Evolutionary conservation across 2,113 vertebrate species (phyloP).

Genomic region (Gobius niger): DNA sequence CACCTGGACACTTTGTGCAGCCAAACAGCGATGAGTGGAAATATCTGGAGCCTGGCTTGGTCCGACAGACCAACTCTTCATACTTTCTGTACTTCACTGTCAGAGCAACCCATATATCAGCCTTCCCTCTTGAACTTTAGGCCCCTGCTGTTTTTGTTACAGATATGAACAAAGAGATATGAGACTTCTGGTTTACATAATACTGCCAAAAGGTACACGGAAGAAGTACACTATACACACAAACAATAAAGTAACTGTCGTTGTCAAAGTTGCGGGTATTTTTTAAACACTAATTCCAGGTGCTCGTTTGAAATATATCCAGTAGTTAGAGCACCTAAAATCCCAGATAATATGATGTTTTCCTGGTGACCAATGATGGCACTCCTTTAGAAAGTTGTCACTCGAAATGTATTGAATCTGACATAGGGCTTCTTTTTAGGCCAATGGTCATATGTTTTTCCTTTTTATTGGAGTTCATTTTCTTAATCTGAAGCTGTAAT

Average conservation of each 20-base stretch:
- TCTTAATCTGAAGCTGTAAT: conserved; percentile 27
- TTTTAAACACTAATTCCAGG: conserved; percentile 19
- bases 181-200: conserved; percentile 49
- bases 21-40: conserved; percentile 38
- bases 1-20: conserved; percentile 33
- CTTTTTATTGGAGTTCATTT: conserved; percentile 1
- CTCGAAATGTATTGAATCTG: too few relatives aligned
- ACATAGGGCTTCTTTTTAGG: too few relatives aligned
- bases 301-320: background rate
- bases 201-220: conserved; percentile 38
- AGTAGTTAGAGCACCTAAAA: too few relatives aligned
- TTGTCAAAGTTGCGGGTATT: background rate
- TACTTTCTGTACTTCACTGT: conserved; percentile 38
- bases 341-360: too few relatives aligned
- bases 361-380: too few relatives aligned
- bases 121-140: conserved; percentile 8
- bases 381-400: too few relatives aligned
- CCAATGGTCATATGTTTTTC: background rate
- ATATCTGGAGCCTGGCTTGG: conserved; percentile 46
- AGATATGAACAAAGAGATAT: conserved; percentile 40
- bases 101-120: conserved; percentile 18
- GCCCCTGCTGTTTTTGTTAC: conserved; percentile 23
- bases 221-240: conserved; percentile 27
- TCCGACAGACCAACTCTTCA: conserved; percentile 37
- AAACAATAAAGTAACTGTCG: conserved; percentile 20